Evolutionary conservation across 2,888 invertebrate genomes (phyloP).

Genomic region (Drosophila percnosoma): DNA sequence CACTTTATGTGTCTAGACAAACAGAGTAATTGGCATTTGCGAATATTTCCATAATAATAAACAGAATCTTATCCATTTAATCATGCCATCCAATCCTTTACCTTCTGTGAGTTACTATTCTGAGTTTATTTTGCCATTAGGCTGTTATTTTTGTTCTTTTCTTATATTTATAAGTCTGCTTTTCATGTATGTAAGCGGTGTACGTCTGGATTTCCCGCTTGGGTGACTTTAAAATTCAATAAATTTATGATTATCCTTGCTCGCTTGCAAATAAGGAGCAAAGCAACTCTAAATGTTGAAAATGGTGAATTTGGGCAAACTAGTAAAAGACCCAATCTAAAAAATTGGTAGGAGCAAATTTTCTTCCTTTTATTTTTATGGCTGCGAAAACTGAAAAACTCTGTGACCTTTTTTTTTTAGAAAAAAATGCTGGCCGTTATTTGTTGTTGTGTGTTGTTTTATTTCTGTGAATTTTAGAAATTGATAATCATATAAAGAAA

Average conservation of each 20-base stretch:
- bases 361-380: slow-evolving; percentile 33
- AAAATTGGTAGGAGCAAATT: slow-evolving; percentile 26
- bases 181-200: slow-evolving; percentile 24
- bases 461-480: slow-evolving; percentile 56
- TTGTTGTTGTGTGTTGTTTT: slow-evolving; percentile 13
- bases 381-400: slow-evolving; percentile 20
- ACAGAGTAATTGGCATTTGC: not conserved
- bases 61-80: not conserved
- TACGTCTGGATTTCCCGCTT: slow-evolving; percentile 17
- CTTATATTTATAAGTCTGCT: slow-evolving; percentile 56
- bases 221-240: slow-evolving; percentile 77
- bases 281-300: slow-evolving; percentile 43
- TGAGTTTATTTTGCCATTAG: slow-evolving; percentile 2
- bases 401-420: slow-evolving; percentile 37
- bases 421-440: not conserved
- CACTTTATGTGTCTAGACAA: slow-evolving; percentile 1
- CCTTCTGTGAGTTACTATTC: not conserved
- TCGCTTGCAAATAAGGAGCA: slow-evolving; percentile 32
- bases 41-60: not conserved
- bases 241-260: slow-evolving; percentile 81
- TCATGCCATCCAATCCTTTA: not conserved
- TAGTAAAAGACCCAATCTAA: slow-evolving; percentile 32
- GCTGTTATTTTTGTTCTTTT: not conserved
- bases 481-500: slow-evolving; percentile 76
- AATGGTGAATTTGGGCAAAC: slow-evolving; percentile 40